These are phyloP conservation scores for Caloenas nicobarica DNA, from an alignment of 2,113 vertebrate species.

Conservation along the genomic window DNA sequence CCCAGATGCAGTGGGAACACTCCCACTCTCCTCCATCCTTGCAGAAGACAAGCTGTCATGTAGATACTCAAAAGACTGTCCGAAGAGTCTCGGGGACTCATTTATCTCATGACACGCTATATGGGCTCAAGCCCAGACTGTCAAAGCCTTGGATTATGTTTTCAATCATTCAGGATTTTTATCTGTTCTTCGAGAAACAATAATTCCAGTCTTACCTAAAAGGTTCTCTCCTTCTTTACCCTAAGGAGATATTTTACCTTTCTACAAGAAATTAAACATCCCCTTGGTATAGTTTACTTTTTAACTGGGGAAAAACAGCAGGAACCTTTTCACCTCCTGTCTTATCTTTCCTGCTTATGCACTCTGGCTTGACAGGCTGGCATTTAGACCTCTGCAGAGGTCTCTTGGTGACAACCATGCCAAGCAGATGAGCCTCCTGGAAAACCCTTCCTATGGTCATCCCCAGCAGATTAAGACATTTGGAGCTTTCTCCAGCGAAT, in stretches of 20 bases:
- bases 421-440: background rate
- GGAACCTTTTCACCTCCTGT: background rate
- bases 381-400: background rate
- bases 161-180: background rate
- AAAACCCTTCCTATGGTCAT: background rate
- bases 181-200: background rate
- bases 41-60: background rate
- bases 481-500: background rate
- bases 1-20: background rate
- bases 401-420: background rate
- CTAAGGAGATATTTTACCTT: background rate
- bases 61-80: background rate
- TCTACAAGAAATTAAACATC: background rate
- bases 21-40: background rate
- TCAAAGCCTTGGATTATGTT: background rate
- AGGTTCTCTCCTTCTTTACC: background rate
- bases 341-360: background rate
- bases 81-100: rapidly evolving
- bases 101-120: background rate
- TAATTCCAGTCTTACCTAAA: background rate
- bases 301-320: background rate
- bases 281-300: background rate
- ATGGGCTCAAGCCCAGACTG: background rate
- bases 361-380: background rate
- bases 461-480: background rate